These are phyloP conservation scores for Halichondria panicea DNA, from an alignment of 37 sponge, comb jelly and placozoan species.

Conservation along the genomic window DNA sequence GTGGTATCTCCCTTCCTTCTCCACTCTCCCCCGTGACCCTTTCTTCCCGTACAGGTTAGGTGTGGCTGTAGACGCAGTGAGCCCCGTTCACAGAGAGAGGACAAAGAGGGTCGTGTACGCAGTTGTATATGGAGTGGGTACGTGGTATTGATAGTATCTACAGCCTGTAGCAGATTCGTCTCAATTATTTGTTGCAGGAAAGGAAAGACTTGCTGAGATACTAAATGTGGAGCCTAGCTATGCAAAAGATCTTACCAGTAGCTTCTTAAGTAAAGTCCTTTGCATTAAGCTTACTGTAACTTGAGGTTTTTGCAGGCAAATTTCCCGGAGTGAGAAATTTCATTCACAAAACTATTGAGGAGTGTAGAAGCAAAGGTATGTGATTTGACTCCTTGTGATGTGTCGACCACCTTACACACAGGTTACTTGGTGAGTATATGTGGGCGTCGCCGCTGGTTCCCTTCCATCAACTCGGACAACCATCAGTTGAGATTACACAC, in stretches of 20 bases:
- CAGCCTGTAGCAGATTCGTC: not conserved
- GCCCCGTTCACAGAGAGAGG: constrained; percentile 63
- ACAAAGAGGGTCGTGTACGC: constrained; percentile 86
- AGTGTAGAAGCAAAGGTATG: constrained; percentile 46
- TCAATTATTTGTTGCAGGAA: constrained; percentile 34
- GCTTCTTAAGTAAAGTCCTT: constrained; percentile 68
- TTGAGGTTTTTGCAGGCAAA: constrained; percentile 29
- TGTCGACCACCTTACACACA: not conserved
- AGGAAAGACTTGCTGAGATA: constrained; percentile 73
- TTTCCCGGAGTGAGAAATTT: constrained; percentile 57
- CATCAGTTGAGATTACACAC: constrained; percentile 22
- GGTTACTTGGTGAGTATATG: constrained; percentile 52
- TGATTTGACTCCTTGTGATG: not conserved
- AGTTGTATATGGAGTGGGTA: constrained; percentile 86
- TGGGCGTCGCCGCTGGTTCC: constrained; percentile 61
- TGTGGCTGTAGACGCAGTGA: constrained; percentile 28
- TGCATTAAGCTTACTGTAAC: no score
- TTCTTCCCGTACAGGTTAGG: constrained; percentile 42
- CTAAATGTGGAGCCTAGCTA: constrained; percentile 24
- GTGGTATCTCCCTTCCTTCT: not conserved
- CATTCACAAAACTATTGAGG: constrained; percentile 26
- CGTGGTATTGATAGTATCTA: not conserved
- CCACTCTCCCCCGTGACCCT: not conserved
- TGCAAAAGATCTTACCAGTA: constrained; percentile 65
- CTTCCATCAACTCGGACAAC: constrained; percentile 45